A percentile compares a stretch with the other conserved stretches of the same genome.
phyloP scores from a whole-genome alignment of 2,888 invertebrate species.

The Conchocele bisecta region DNA sequence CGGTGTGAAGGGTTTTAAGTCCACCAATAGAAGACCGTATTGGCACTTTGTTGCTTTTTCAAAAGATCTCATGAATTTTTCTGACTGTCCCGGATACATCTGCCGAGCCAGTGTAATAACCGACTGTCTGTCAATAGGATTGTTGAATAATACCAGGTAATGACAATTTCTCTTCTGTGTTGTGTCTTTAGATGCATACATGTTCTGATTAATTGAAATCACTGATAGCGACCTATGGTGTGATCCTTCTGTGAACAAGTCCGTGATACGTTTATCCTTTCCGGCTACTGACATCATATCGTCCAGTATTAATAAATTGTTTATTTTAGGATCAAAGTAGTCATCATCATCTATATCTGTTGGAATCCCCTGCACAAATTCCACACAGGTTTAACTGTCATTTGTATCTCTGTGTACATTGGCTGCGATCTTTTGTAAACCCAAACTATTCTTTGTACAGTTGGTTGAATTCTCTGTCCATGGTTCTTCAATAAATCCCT shows the following conservation, averaged over 20 bases:
- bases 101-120: slow-evolving; percentile 15
- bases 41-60: slow-evolving; percentile 19
- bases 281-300: slow-evolving; percentile 30
- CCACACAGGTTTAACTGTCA: slow-evolving; percentile 18
- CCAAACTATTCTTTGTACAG: slow-evolving; percentile 48
- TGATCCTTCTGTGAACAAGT: slow-evolving; percentile 42
- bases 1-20: slow-evolving; percentile 30
- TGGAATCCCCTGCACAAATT: slow-evolving; percentile 45
- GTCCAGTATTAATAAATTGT: slow-evolving; percentile 35
- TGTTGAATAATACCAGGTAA: slow-evolving; percentile 19
- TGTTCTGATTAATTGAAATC: too few species aligned
- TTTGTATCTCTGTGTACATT: slow-evolving; percentile 23
- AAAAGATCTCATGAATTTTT: slow-evolving; percentile 16
- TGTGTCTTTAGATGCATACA: too few species aligned
- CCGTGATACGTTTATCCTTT: slow-evolving; percentile 25
- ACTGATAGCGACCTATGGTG: too few species aligned
- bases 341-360: slow-evolving; percentile 33
- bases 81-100: slow-evolving; percentile 15
- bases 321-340: slow-evolving; percentile 22
- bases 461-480: slow-evolving; percentile 16
- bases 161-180: slow-evolving; percentile 15
- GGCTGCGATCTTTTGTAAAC: slow-evolving; percentile 46
- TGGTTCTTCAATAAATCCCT: slow-evolving; percentile 26
- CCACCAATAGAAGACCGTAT: slow-evolving; percentile 24
- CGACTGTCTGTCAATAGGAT: slow-evolving; percentile 14